Conservation (phyloP, 2,888 invertebrate species). For the Beris morrisii region DNA sequence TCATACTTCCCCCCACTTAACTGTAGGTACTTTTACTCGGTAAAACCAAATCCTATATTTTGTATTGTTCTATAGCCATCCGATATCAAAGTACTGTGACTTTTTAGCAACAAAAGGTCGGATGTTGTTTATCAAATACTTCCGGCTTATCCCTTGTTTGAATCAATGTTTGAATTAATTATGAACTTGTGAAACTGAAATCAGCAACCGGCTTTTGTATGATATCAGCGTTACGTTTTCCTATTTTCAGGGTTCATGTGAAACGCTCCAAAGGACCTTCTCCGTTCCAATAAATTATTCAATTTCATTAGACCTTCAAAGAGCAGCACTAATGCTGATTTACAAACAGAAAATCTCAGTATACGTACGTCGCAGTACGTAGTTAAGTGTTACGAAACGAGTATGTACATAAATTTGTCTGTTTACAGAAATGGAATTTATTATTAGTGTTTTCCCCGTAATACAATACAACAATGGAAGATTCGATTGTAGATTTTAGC, state of each 20-base stretch:
- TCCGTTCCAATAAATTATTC: constrained; percentile 37
- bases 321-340: constrained; percentile 35
- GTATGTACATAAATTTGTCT: too few species aligned
- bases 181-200: constrained; percentile 36
- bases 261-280: constrained; percentile 24
- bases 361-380: not conserved
- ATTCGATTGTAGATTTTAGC: too few species aligned
- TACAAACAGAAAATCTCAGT: constrained; percentile 30
- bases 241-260: constrained; percentile 19
- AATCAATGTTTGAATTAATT: constrained; percentile 42
- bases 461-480: too few species aligned
- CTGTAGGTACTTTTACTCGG: too few species aligned
- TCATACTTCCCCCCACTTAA: too few species aligned
- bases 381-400: too few species aligned
- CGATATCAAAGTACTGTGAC: too few species aligned
- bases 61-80: too few species aligned
- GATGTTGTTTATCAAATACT: constrained; percentile 45
- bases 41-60: too few species aligned
- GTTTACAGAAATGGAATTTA: too few species aligned
- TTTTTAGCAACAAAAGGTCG: constrained; percentile 39
- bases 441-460: too few species aligned
- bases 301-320: constrained; percentile 40
- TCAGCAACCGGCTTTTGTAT: constrained; percentile 20
- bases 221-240: constrained; percentile 11
- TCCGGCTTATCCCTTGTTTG: constrained; percentile 40